These are phyloP conservation scores for Bubalus kerabau DNA, from an alignment of 2,113 vertebrate genomes.

Conservation along the genomic window DNA sequence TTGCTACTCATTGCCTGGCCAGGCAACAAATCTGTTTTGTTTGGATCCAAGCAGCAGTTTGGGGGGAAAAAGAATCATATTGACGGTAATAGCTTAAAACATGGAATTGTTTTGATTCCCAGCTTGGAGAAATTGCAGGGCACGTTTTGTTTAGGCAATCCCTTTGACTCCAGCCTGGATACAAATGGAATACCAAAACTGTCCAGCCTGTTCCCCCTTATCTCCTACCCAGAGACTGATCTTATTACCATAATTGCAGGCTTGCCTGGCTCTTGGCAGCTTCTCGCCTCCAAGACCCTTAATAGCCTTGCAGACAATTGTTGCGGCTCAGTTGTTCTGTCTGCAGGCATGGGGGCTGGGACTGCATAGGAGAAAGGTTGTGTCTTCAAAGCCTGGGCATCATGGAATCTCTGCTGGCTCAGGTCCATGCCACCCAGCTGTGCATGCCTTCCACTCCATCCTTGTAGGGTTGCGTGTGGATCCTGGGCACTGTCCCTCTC, in stretches of 20 bases:
- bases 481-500: not conserved
- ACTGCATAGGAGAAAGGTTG: conserved; percentile 1
- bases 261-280: conserved; percentile 60
- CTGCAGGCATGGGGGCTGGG: conserved; percentile 6
- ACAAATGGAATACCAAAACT: conserved; percentile 61
- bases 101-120: conserved; percentile 78
- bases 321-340: conserved; percentile 58
- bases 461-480: fast-evolving
- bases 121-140: conserved; percentile 73
- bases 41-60: conserved; percentile 68
- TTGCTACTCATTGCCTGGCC: conserved; percentile 74
- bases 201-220: conserved; percentile 47
- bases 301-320: conserved; percentile 48
- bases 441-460: not conserved
- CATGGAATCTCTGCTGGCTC: not conserved
- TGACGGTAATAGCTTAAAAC: conserved; percentile 74
- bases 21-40: conserved; percentile 75
- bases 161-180: conserved; percentile 63
- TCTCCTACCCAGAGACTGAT: conserved; percentile 66
- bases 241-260: conserved; percentile 69
- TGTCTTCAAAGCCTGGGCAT: conserved; percentile 14
- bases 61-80: conserved; percentile 31
- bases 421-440: not conserved
- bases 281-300: conserved; percentile 53
- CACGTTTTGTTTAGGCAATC: conserved; percentile 74